Percentiles rank a stretch among this genome's conserved stretches.
Evolutionary conservation across 2,113 vertebrate genomes (phyloP).

Genomic region (Alouatta palliata): DNA sequence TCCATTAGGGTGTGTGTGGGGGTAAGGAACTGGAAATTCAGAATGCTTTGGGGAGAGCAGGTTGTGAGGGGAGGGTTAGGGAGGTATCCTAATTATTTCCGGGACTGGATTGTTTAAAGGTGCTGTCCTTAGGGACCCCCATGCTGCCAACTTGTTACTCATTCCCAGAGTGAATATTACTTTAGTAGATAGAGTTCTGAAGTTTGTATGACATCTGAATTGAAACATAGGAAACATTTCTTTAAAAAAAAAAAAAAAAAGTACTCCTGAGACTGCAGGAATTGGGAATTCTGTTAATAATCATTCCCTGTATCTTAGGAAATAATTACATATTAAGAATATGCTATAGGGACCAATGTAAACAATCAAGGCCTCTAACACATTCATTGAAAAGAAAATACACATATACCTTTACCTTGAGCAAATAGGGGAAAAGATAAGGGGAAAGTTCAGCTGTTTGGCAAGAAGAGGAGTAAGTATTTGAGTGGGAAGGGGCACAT

Average conservation of each 20-base stretch:
- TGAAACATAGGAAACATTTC: neutral
- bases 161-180: neutral
- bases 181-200: neutral
- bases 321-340: neutral
- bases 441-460: neutral
- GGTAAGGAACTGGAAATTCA: slow-evolving; percentile 25
- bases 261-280: neutral
- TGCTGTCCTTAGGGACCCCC: slow-evolving; percentile 14
- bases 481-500: neutral
- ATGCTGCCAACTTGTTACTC: neutral
- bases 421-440: no score
- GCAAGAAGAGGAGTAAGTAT: neutral
- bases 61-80: neutral
- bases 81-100: slow-evolving; percentile 20
- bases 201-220: slow-evolving; percentile 18
- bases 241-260: neutral
- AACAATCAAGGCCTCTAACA: neutral
- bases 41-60: slow-evolving; percentile 25
- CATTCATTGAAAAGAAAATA: neutral
- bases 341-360: no score
- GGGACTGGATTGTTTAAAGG: neutral
- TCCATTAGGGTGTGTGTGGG: neutral
- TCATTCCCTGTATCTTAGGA: neutral
- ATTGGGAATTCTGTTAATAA: neutral
- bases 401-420: neutral